These are phyloP conservation scores for Huso huso DNA, from an alignment of 2,797 vertebrate genomes.

Conservation along the genomic window DNA sequence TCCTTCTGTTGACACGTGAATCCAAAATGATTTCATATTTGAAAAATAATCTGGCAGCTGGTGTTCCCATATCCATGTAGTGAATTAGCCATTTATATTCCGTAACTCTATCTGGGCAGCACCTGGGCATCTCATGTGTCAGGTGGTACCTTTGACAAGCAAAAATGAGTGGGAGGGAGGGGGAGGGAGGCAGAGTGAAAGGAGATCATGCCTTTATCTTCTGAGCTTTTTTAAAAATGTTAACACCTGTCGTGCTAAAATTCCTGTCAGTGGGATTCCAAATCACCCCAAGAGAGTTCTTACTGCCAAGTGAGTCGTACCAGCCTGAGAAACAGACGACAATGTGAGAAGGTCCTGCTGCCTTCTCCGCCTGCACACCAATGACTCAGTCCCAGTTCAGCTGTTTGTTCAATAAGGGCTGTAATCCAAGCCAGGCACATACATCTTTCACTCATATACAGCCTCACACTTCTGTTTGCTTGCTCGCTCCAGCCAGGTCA, in stretches of 20 bases:
- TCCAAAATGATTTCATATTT: conserved; percentile 58
- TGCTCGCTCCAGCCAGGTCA: conserved; percentile 85
- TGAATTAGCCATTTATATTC: conserved; percentile 49
- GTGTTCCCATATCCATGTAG: conserved; percentile 58
- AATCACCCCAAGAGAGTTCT: conserved; percentile 71
- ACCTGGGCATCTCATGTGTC: conserved; percentile 74
- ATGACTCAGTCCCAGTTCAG: conserved; percentile 81
- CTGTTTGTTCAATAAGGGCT: conserved; percentile 87
- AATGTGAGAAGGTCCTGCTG: conserved; percentile 75
- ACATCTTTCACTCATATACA: conserved; percentile 75
- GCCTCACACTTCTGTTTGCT: conserved; percentile 70
- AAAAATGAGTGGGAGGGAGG: conserved; percentile 23
- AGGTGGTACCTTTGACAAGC: conserved; percentile 65
- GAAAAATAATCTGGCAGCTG: conserved; percentile 74
- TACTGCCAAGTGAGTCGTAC: conserved; percentile 78
- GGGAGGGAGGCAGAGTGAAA: conserved; percentile 20
- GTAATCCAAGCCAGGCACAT: conserved; percentile 78
- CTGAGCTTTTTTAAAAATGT: conserved; percentile 56
- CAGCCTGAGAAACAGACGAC: conserved; percentile 76
- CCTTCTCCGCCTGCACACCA: conserved; percentile 69
- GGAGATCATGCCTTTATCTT: conserved; percentile 55
- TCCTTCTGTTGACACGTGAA: conserved; percentile 55
- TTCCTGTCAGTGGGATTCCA: conserved; percentile 73
- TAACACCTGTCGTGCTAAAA: conserved; percentile 81
- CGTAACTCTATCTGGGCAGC: conserved; percentile 72